Evolutionary conservation across 2,797 vertebrate genomes (phyloP).

Genomic region (Etheostoma nigrum): DNA sequence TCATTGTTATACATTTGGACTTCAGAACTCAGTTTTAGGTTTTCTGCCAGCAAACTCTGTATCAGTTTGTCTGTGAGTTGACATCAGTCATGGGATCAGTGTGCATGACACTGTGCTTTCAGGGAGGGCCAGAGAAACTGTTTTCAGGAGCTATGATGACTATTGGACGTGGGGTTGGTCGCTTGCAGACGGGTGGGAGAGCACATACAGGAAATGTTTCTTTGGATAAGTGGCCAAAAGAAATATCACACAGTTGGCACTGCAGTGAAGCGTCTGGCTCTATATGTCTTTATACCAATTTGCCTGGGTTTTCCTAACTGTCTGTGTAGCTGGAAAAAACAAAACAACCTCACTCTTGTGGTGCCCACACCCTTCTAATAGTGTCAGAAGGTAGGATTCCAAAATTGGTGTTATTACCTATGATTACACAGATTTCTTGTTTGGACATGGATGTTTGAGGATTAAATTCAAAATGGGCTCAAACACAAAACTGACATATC

Average conservation of each 20-base stretch:
- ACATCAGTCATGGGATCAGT: conserved; percentile 21
- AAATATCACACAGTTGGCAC: conserved; percentile 67
- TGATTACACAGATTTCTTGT: conserved; percentile 19
- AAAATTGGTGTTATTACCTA: conserved; percentile 21
- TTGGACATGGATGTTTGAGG: conserved; percentile 10
- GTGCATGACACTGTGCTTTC: conserved; percentile 16
- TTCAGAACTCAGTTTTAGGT: not conserved
- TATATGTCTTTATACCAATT: conserved; percentile 40
- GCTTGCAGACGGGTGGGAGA: conserved; percentile 52
- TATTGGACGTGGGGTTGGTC: conserved; percentile 15
- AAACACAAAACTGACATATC: conserved; percentile 3
- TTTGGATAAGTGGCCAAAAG: conserved; percentile 63
- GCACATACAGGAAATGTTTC: conserved; percentile 71
- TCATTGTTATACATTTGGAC: conserved; percentile 23
- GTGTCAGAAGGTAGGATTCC: conserved; percentile 1
- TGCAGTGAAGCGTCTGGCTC: conserved; percentile 28
- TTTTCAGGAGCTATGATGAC: conserved; percentile 27
- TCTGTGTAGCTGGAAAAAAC: conserved; percentile 25
- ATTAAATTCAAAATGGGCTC: conserved; percentile 15
- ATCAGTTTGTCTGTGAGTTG: conserved; percentile 12
- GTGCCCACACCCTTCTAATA: conserved; percentile 23
- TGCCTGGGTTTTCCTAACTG: conserved; percentile 39
- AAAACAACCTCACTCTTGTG: conserved; percentile 22
- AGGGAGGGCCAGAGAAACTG: conserved; percentile 19
- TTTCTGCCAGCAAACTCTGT: not conserved